Base-by-base conservation (phyloP, 2,113 vertebrate genomes). In the Rana temporaria region DNA sequence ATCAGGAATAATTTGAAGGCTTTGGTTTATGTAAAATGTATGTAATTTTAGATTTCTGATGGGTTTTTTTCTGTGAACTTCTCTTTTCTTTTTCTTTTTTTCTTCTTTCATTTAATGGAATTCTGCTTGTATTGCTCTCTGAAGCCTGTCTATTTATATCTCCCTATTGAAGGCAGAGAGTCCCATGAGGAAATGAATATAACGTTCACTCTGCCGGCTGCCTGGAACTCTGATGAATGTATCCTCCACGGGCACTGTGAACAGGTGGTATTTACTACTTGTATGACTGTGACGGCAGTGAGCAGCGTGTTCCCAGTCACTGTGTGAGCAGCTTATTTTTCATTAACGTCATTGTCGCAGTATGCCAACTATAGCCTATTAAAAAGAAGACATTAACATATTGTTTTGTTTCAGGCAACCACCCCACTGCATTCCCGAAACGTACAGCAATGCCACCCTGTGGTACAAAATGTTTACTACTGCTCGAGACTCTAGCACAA, bases 381-480 rank as follows among this genome's bases (percentile, higher is more conserved):
- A 12, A 48, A 48, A 48, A 48, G 9, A 2, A 4, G 17, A 53
- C 34, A 38, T 38, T 30, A 73, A 15, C n/a, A 26, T 18, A 34
- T 87, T 79, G 2, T 82, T 34, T 57, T 20, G 56, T 84, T 85
- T 57, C 90, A 99, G 98, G 85, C 97, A 98, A 90, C 98, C 97
- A 0, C 96, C 97, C 0, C 97, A 98, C 85, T 99, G 98, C 68
- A 86, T 96, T 75, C 97, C 98, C 0, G 98, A 99, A 85, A 98
- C 96, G 0, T 99, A 97, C 90, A 96, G 95, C 90, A 99, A 99
- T 0, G 97, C 98, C 72, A 98, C 97, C 0, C 93, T 96, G 34
- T 99, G 96, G 97, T 99, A 99, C 93, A 99, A 98, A 90, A 94
- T 98, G 88, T 97, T 99, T 88, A 99, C 97, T 65, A 98, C 96